phyloP scores from a whole-genome alignment of 2,797 vertebrate genomes.

The Caiman crocodilus region DNA sequence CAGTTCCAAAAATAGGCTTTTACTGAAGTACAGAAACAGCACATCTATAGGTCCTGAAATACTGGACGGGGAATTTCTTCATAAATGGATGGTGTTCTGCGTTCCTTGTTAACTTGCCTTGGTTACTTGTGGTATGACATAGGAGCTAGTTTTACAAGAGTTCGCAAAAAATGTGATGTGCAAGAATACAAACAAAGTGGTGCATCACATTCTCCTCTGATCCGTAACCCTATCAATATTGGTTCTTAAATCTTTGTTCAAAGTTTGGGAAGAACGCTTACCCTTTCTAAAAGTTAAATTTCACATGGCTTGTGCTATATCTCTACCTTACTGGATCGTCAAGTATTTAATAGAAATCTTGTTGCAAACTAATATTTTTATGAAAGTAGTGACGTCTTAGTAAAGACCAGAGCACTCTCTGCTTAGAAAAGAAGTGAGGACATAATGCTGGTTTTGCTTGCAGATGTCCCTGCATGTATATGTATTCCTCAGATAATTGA shows the following conservation, averaged over 20 bases:
- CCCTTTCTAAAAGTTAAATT: not conserved
- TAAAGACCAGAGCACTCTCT: not conserved
- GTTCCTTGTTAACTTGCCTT: too few relatives aligned
- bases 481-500: not conserved
- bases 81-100: not conserved
- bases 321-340: not conserved
- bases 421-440: not conserved
- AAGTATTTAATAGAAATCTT: not conserved
- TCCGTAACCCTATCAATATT: not conserved
- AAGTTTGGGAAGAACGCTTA: not conserved
- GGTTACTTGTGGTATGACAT: not conserved
- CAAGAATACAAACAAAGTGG: not conserved
- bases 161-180: not conserved
- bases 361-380: not conserved
- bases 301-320: not conserved
- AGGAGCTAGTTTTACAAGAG: slow-evolving; percentile 28
- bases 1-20: not conserved
- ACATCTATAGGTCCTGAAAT: slow-evolving; percentile 6
- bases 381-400: not conserved
- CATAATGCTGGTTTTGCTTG: not conserved
- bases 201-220: not conserved
- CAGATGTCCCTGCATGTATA: not conserved
- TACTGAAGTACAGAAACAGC: not conserved
- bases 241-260: not conserved
- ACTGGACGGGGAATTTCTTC: not conserved